Evolutionary conservation across 2,888 invertebrate species (phyloP).

Genomic region (Phorcus lineatus): DNA sequence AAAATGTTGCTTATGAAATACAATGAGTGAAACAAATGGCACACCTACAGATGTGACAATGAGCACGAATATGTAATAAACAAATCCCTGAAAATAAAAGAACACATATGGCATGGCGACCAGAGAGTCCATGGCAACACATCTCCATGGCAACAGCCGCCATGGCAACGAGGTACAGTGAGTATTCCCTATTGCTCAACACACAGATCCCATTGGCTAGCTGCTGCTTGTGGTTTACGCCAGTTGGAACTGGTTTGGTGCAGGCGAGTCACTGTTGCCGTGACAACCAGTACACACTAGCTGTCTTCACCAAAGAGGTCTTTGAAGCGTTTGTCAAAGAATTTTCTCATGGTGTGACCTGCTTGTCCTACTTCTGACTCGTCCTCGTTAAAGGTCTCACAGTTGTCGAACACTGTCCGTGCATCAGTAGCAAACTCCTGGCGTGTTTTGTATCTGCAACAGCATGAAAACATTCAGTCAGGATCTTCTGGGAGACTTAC

Average conservation of each 20-base stretch:
- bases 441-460: constrained; percentile 89
- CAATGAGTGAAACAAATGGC: constrained; percentile 9
- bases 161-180: constrained; percentile 3
- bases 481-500: too few species aligned
- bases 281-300: constrained; percentile 9
- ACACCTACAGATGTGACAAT: background rate
- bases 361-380: constrained; percentile 98
- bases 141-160: constrained; percentile 7
- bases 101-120: constrained; percentile 19
- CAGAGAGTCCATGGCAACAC: constrained; percentile 1
- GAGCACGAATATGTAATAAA: background rate
- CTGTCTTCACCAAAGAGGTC: constrained; percentile 76
- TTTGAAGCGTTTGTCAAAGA: constrained; percentile 93
- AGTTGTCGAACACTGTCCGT: constrained; percentile 96
- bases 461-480: background rate
- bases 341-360: constrained; percentile 93
- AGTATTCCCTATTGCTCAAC: constrained; percentile 18
- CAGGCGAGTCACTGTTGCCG: background rate
- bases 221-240: constrained; percentile 13
- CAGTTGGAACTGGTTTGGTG: constrained; percentile 4
- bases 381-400: constrained; percentile 98
- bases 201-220: constrained; percentile 1
- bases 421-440: constrained; percentile 95
- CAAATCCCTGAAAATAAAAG: constrained; percentile 18
- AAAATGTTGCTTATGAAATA: background rate